phyloP scores from a whole-genome alignment of 2,888 invertebrate species.

The Microplitis manilae region DNA sequence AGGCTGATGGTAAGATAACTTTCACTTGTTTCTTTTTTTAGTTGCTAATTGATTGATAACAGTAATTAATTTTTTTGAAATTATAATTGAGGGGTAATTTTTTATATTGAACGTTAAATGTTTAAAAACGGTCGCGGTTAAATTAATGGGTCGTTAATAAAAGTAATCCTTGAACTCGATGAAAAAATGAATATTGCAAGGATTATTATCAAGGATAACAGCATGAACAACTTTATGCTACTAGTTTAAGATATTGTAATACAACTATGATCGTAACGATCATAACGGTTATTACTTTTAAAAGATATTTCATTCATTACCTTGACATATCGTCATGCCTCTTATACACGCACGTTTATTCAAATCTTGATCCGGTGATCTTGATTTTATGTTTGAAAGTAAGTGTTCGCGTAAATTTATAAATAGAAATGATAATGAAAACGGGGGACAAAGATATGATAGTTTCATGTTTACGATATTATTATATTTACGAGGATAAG shows the following conservation, averaged over 20 bases:
- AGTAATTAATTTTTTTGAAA: conserved; percentile 22
- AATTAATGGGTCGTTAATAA: conserved; percentile 58
- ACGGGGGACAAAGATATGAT: neutral
- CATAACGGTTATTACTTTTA: conserved; percentile 20
- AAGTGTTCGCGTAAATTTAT: neutral
- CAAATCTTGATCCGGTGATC: neutral
- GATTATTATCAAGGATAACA: conserved; percentile 59
- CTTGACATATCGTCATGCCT: neutral
- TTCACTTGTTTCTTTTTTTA: conserved; percentile 1
- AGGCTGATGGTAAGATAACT: conserved; percentile 9
- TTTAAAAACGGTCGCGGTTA: neutral
- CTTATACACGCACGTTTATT: neutral
- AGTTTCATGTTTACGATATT: neutral
- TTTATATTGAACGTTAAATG: neutral
- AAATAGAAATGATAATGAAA: neutral
- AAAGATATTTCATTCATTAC: neutral
- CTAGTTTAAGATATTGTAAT: neutral
- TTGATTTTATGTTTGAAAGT: neutral
- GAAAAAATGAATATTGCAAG: conserved; percentile 52
- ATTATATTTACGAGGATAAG: neutral
- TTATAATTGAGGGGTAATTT: neutral
- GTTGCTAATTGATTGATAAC: neutral
- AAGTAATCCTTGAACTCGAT: conserved; percentile 55
- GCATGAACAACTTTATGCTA: conserved; percentile 36
- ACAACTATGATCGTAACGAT: conserved; percentile 38